Conservation (phyloP, 1,140 invertebrate species). For the Lerema accius region DNA sequence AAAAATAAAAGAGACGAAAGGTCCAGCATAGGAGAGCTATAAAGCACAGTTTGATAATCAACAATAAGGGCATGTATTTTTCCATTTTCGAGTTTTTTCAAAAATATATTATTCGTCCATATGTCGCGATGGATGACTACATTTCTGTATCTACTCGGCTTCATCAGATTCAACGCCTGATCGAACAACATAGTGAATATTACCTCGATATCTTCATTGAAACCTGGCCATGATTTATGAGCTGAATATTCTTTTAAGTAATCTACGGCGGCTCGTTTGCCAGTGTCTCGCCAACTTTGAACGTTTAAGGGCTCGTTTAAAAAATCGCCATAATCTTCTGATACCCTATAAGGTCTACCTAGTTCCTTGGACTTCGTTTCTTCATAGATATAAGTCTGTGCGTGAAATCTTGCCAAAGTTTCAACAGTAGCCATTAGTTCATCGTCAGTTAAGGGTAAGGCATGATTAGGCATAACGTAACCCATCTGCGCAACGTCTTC, state of each 20-base stretch:
- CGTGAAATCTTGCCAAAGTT: conserved; percentile 83
- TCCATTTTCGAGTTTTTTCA: conserved; percentile 79
- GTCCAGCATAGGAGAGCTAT: conserved; percentile 80
- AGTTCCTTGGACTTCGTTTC: conserved; percentile 64
- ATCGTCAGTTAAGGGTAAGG: conserved; percentile 66
- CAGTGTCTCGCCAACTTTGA: conserved; percentile 70
- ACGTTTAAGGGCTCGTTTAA: conserved; percentile 60
- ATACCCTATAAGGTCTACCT: conserved; percentile 70
- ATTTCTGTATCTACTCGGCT: conserved; percentile 82
- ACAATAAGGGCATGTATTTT: conserved; percentile 79
- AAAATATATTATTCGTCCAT: conserved; percentile 86
- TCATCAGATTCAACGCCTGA: conserved; percentile 69
- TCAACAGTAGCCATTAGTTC: conserved; percentile 79
- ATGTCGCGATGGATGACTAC: conserved; percentile 84
- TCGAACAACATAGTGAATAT: conserved; percentile 65
- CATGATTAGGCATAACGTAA: conserved; percentile 57
- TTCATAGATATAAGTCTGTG: conserved; percentile 82
- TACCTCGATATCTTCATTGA: conserved; percentile 42
- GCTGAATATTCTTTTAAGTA: conserved; percentile 73
- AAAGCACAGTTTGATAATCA: conserved; percentile 86
- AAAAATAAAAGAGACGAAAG: conserved; percentile 81
- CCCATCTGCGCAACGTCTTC: conserved; percentile 61
- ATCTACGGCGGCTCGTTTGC: conserved; percentile 71
- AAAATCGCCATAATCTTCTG: conserved; percentile 82
- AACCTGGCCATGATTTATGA: conserved; percentile 49